Evolutionary conservation across 1,140 invertebrate genomes (phyloP).

Genomic region (Drosophila persimilis): DNA sequence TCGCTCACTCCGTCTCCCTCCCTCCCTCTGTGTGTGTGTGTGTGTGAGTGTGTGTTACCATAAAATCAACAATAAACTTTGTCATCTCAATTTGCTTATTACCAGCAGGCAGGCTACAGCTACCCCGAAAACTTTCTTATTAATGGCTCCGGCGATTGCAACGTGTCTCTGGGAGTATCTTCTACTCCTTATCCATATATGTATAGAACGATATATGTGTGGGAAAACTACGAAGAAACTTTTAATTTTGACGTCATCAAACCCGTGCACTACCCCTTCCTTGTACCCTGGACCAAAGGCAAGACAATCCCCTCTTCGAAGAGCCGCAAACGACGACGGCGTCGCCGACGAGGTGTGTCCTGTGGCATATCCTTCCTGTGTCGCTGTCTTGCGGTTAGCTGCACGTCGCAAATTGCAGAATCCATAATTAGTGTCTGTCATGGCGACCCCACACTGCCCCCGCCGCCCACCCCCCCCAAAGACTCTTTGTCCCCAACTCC

Average conservation of each 20-base stretch:
- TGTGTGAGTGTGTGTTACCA: conserved; percentile 27
- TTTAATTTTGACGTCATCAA: conserved; percentile 30
- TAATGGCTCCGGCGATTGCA: conserved; percentile 73
- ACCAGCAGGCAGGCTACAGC: conserved; percentile 61
- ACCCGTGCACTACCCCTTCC: neutral
- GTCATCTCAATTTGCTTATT: conserved; percentile 81
- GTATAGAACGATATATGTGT: neutral
- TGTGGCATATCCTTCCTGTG: conserved; percentile 49
- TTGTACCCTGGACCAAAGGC: neutral
- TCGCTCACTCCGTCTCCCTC: neutral
- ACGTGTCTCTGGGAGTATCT: conserved; percentile 34
- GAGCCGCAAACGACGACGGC: conserved; percentile 47
- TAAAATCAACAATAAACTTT: conserved; percentile 81
- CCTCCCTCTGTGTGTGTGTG: neutral
- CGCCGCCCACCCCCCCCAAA: conserved; percentile 2
- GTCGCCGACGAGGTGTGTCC: conserved; percentile 58
- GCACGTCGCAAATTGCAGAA: conserved; percentile 76
- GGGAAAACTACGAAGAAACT: conserved; percentile 33
- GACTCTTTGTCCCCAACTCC: conserved; percentile 3
- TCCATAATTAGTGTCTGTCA: conserved; percentile 81
- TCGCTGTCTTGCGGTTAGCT: conserved; percentile 67
- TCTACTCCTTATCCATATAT: neutral
- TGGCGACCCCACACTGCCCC: conserved; percentile 38
- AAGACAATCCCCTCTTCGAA: conserved; percentile 11
- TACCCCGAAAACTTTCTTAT: conserved; percentile 67